Base-by-base conservation (phyloP, 2,113 vertebrate species). In the Malurus alboscapulatus region DNA sequence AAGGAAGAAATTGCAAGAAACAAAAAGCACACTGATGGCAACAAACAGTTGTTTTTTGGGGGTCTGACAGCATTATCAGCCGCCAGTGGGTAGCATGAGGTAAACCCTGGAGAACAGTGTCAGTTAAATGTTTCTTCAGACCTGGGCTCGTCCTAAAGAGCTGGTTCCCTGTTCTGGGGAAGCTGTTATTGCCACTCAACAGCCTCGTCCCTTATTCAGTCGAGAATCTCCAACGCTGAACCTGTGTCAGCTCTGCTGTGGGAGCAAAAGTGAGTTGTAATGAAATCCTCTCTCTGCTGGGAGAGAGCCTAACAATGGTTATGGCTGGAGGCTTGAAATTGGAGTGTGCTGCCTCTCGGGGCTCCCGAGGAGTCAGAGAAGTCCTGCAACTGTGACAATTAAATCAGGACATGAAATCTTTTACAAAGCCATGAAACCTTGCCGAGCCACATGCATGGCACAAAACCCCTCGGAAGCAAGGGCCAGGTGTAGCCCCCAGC, bases 391-490 rank as follows among this genome's bases (percentile, higher is more conserved):
- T 55, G 44, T 85, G 62, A 83, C 63, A 80, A 69, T 91, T 61
- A 45, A 76, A 85, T 69, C 36, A 69, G 48, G 48, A 83, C 42
- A n/a, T 36, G 55, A 55, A 69, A 76, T 83, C 48, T 69, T 50
- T 47, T 20, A 50, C 34, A 69, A 62, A 83, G 14, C 48, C 42
- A 17, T 55, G 6, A 36, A 90, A 58, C 15, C 27, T 82, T 45
- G 57, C 40, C 0, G 7, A 78, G n/a, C 13, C 45, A 44, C 0
- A 0, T 53, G 3, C 22, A 1, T 9, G 75, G 42, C 34, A 40
- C 24, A 45, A 21, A 16, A 1, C 3, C 7, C 36, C 6, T 16
- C 17, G 61, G 48, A 51, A 54, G 10, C 4, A 12, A 40, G 72
- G 48, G 72, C 44, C 19, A 25, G 55, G 55, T 25, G 2, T 0